Conservation (phyloP, 2,113 vertebrate genomes). For the Spea bombifrons region DNA sequence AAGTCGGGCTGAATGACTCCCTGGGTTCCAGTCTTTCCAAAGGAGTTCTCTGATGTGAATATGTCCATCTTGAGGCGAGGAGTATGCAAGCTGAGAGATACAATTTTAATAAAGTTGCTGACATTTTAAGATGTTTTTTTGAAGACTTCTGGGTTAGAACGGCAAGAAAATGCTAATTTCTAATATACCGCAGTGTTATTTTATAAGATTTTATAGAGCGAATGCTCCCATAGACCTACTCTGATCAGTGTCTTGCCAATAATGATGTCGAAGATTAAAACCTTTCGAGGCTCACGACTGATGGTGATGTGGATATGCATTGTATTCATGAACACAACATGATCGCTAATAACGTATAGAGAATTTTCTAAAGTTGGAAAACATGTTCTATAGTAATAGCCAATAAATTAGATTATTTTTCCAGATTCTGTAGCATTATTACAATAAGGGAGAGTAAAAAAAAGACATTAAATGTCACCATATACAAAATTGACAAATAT, state of each 20-base stretch:
- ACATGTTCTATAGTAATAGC: too few species aligned
- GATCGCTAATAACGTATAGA: not conserved
- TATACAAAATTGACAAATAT: too few species aligned
- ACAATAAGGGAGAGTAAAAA: too few species aligned
- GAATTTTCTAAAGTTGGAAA: not conserved
- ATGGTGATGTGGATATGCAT: not conserved
- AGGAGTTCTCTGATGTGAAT: constrained; percentile 4
- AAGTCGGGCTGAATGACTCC: constrained; percentile 22
- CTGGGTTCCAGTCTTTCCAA: constrained; percentile 15
- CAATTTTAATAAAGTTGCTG: constrained; percentile 42
- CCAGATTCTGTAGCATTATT: too few species aligned
- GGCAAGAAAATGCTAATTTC: constrained; percentile 1
- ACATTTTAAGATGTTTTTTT: constrained; percentile 27
- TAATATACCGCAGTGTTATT: not conserved
- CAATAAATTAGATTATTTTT: too few species aligned
- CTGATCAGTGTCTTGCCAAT: too few species aligned
- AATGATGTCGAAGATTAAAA: too few species aligned
- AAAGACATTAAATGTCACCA: too few species aligned
- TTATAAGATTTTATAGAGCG: not conserved
- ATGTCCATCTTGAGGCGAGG: constrained; percentile 11
- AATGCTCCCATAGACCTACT: too few species aligned
- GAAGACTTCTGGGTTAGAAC: not conserved
- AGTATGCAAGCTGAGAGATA: constrained; percentile 2
- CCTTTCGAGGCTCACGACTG: too few species aligned
- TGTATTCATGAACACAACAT: constrained; percentile 14